Conservation (phyloP, 2,113 vertebrate genomes). For the Bothrops jararaca region DNA sequence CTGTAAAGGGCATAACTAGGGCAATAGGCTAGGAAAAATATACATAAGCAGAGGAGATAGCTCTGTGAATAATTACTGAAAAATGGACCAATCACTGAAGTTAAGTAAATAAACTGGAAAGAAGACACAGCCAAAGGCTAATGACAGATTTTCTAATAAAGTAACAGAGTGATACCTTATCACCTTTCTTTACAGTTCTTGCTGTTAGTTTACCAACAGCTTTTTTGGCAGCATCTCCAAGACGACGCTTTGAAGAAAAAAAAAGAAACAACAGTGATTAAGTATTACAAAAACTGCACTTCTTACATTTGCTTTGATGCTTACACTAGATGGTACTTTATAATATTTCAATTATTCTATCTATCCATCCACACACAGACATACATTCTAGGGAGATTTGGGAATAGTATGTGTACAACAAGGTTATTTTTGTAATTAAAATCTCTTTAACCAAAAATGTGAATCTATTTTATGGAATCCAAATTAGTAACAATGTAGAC, state of each 20-base stretch:
- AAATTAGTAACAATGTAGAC: background rate
- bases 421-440: slow-evolving; percentile 17
- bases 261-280: slow-evolving; percentile 61
- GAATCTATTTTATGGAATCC: slow-evolving; percentile 17
- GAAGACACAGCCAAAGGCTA: slow-evolving; percentile 5
- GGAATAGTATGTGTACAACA: background rate
- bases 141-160: background rate
- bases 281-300: slow-evolving; percentile 30
- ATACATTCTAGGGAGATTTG: background rate
- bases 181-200: slow-evolving; percentile 94
- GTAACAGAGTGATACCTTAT: slow-evolving; percentile 81
- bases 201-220: slow-evolving; percentile 94
- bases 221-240: slow-evolving; percentile 96
- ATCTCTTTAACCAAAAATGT: background rate
- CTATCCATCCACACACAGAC: background rate
- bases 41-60: background rate
- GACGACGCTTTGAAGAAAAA: slow-evolving; percentile 80
- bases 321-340: slow-evolving; percentile 17
- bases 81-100: background rate
- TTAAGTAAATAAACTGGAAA: background rate
- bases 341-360: background rate
- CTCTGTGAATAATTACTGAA: background rate
- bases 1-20: background rate
- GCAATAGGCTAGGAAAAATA: background rate
- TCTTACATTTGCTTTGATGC: slow-evolving; percentile 45